Conservation (phyloP, 2,113 vertebrate genomes). For the Labeo rohita region DNA sequence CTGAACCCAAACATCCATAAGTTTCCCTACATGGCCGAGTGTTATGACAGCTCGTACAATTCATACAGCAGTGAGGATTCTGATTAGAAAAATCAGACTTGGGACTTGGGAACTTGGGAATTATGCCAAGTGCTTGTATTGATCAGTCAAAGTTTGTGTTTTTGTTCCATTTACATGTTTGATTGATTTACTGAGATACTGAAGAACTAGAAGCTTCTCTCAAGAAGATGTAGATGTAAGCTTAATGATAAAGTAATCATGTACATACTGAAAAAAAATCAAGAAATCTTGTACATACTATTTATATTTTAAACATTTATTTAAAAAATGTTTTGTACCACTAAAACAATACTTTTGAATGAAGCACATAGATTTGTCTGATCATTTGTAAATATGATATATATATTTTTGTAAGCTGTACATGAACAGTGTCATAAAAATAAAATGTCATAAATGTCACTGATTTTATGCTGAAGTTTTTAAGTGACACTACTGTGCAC, state of each 20-base stretch:
- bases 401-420: neutral
- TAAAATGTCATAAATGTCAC: neutral
- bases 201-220: neutral
- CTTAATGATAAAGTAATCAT: neutral
- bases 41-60: constrained; percentile 90
- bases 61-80: constrained; percentile 93
- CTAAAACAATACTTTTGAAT: neutral
- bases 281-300: neutral
- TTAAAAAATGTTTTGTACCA: constrained; percentile 2
- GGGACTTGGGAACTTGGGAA: neutral
- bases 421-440: too few species aligned
- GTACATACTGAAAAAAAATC: neutral
- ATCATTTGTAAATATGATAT: neutral
- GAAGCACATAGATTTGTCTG: neutral
- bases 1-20: constrained; percentile 89
- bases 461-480: neutral
- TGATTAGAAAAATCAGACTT: constrained; percentile 70
- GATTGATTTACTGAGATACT: neutral
- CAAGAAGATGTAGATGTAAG: neutral
- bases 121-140: neutral
- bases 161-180: neutral
- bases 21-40: constrained; percentile 91
- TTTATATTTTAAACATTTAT: constrained; percentile 13
- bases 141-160: constrained; percentile 14
- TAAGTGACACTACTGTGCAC: neutral